Evolutionary conservation across 2,888 invertebrate genomes (phyloP).

Genomic region (Timandra comae): DNA sequence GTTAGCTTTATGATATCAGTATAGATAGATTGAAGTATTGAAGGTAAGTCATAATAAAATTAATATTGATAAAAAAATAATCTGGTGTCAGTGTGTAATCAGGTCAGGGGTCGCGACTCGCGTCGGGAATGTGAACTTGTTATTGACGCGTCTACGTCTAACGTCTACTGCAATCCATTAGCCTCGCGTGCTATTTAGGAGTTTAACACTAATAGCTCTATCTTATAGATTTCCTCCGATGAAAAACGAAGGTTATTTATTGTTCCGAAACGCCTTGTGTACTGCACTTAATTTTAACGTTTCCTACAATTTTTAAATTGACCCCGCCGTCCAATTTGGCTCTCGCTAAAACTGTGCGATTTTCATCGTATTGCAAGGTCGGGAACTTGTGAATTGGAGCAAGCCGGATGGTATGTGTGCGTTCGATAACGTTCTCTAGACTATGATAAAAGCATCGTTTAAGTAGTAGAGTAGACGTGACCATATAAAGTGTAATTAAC

Average conservation of each 20-base stretch:
- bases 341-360: constrained; percentile 41
- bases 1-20: too few species aligned
- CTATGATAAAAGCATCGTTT: constrained; percentile 53
- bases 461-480: constrained; percentile 31
- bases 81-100: constrained; percentile 26
- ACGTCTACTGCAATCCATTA: constrained; percentile 51
- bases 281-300: constrained; percentile 17
- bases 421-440: constrained; percentile 53
- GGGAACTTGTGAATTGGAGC: constrained; percentile 24
- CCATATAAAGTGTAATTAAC: constrained; percentile 63
- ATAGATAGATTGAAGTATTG: too few species aligned
- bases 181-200: constrained; percentile 64
- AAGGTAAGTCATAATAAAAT: too few species aligned
- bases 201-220: constrained; percentile 27
- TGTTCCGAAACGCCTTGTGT: constrained; percentile 11
- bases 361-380: constrained; percentile 39
- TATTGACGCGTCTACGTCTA: constrained; percentile 58
- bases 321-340: constrained; percentile 43
- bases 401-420: constrained; percentile 35
- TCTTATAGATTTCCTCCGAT: constrained; percentile 34
- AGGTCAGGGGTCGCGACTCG: constrained; percentile 46
- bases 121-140: constrained; percentile 53
- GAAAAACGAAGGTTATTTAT: constrained; percentile 17
- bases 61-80: constrained; percentile 9
- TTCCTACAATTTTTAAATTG: constrained; percentile 27